Conservation (phyloP, 2,888 invertebrate species). For the Sturmia bella region DNA sequence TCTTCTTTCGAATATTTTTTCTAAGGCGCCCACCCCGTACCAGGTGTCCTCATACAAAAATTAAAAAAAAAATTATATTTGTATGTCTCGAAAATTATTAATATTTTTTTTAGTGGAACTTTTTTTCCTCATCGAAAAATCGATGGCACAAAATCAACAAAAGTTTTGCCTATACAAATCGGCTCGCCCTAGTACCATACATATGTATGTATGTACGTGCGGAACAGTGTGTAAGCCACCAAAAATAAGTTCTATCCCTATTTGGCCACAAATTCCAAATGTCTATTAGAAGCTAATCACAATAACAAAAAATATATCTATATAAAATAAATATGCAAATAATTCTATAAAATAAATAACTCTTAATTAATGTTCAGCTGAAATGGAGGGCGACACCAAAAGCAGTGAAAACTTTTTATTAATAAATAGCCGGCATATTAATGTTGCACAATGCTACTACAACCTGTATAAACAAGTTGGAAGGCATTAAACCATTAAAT, state of each 20-base stretch:
- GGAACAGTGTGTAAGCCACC: neutral
- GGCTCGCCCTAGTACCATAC: too few relatives aligned
- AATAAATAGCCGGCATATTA: conserved; percentile 14
- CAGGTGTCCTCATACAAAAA: too few relatives aligned
- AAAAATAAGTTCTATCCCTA: conserved; percentile 9
- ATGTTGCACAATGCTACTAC: conserved; percentile 26
- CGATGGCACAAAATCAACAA: neutral
- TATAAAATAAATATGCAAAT: neutral
- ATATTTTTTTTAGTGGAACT: too few relatives aligned
- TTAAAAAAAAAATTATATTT: too few relatives aligned
- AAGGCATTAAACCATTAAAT: conserved; percentile 32
- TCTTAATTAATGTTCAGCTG: neutral
- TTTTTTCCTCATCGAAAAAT: neutral
- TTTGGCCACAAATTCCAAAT: conserved; percentile 34
- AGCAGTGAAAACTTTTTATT: neutral
- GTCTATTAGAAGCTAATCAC: too few relatives aligned
- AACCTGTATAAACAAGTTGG: conserved; percentile 31
- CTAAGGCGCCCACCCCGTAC: too few relatives aligned
- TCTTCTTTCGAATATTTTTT: too few relatives aligned
- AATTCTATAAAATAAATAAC: conserved; percentile 1
- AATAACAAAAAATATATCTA: neutral
- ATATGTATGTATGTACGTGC: neutral
- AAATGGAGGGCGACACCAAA: conserved; percentile 1
- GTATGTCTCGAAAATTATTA: too few relatives aligned
- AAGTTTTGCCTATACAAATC: too few relatives aligned